A percentile compares a stretch with the other conserved stretches of the same genome.
Evolutionary conservation across 2,797 vertebrate genomes (phyloP).

Genomic region (Tapera naevia): DNA sequence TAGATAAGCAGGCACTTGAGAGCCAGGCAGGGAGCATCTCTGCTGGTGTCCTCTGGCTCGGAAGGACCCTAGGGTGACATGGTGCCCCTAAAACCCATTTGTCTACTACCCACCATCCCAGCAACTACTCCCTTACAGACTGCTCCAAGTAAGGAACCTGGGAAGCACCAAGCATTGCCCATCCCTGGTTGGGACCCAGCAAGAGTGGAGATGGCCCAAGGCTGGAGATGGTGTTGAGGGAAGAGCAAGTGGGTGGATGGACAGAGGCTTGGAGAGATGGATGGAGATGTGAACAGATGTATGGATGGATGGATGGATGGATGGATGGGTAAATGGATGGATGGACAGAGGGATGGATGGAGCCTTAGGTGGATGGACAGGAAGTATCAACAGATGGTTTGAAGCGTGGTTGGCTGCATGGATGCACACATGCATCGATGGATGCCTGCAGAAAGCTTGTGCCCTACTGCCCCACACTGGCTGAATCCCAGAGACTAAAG

Average conservation of each 20-base stretch:
- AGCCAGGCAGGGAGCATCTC: neutral
- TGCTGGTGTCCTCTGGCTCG: neutral
- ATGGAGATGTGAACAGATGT: too few relatives aligned
- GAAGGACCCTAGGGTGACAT: neutral
- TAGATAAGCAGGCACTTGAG: neutral
- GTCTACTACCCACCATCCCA: neutral
- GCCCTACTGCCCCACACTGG: neutral
- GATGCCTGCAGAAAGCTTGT: neutral
- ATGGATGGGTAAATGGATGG: too few relatives aligned
- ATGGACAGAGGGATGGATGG: too few relatives aligned
- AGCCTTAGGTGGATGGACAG: too few relatives aligned
- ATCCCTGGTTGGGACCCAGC: accelerated
- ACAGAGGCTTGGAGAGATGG: too few relatives aligned
- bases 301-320: too few relatives aligned
- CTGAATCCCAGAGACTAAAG: neutral
- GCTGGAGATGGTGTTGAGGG: neutral
- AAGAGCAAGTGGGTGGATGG: neutral
- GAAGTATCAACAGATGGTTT: too few relatives aligned
- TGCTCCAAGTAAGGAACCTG: neutral
- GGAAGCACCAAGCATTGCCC: neutral
- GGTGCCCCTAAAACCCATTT: neutral
- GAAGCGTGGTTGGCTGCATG: too few relatives aligned
- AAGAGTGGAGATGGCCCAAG: neutral
- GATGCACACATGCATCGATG: too few relatives aligned
- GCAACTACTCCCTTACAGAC: neutral